These are phyloP conservation scores for Hesperophylax magnus DNA, from an alignment of 1,140 invertebrate genomes.

Conservation along the genomic window DNA sequence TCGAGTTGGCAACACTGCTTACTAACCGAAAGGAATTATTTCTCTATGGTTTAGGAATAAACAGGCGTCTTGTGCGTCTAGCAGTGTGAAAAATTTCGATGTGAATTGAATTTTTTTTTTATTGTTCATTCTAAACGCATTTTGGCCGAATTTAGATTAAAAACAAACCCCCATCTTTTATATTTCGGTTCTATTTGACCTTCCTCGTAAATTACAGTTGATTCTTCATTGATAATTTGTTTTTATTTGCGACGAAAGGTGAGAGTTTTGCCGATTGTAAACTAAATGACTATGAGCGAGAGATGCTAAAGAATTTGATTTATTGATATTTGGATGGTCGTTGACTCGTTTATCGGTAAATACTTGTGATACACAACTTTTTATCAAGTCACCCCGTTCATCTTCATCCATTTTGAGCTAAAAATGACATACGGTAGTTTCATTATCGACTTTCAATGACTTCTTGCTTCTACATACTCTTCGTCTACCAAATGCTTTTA, in stretches of 20 bases:
- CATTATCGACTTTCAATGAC: background rate
- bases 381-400: conserved; percentile 1
- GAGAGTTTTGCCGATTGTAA: conserved; percentile 21
- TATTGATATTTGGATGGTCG: background rate
- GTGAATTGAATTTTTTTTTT: conserved; percentile 3
- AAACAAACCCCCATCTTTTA: background rate
- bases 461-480: background rate
- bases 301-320: conserved; percentile 29
- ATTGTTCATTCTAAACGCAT: background rate
- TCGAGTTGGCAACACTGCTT: too few species aligned
- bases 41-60: conserved; percentile 4
- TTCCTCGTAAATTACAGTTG: background rate
- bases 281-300: conserved; percentile 23
- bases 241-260: conserved; percentile 37
- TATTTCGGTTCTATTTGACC: too few species aligned
- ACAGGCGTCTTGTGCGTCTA: conserved; percentile 13
- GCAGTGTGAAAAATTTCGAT: background rate
- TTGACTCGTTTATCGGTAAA: conserved; percentile 22
- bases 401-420: conserved; percentile 24
- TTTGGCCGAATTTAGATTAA: background rate
- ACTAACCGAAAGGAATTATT: too few species aligned
- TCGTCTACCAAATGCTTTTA: conserved; percentile 3
- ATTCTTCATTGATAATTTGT: conserved; percentile 6
- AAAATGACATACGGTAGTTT: conserved; percentile 11
- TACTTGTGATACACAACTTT: background rate